phyloP scores from a whole-genome alignment of 2,888 invertebrate genomes.

The Platycheirus rosarum region DNA sequence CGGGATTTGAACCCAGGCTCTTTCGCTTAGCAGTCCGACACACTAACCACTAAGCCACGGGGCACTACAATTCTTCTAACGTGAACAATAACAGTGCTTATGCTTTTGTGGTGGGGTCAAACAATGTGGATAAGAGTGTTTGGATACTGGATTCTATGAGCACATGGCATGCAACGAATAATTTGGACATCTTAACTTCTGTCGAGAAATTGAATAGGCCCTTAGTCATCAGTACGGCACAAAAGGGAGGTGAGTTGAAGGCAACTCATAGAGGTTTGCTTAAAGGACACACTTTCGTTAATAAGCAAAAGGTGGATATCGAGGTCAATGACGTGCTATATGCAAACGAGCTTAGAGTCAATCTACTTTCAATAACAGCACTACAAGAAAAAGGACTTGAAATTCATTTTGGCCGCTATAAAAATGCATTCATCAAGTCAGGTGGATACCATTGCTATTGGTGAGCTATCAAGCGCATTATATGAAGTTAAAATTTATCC shows the following conservation, averaged over 20 bases:
- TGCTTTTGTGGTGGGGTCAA: slow-evolving; percentile 3
- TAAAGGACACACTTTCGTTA: not conserved
- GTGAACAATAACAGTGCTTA: not conserved
- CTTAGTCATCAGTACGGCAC: slow-evolving; percentile 13
- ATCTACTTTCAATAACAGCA: slow-evolving; percentile 14
- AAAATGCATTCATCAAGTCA: too few species aligned
- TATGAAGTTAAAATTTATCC: slow-evolving; percentile 3
- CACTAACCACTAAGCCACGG: too few species aligned
- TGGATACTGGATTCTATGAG: slow-evolving; percentile 21
- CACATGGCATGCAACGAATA: too few species aligned
- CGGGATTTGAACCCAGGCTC: too few species aligned
- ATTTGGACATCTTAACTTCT: too few species aligned
- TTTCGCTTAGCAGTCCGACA: too few species aligned
- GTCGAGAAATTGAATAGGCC: too few species aligned
- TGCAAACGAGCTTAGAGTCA: too few species aligned
- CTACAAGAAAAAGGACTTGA: slow-evolving; percentile 4
- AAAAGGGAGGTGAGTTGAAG: slow-evolving; percentile 10
- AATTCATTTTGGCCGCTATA: not conserved
- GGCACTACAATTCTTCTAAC: too few species aligned
- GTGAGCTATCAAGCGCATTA: not conserved
- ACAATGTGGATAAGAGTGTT: not conserved
- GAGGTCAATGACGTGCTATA: too few species aligned
- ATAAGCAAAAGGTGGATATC: too few species aligned
- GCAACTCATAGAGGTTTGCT: not conserved
- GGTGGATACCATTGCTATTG: not conserved